phyloP scores from a whole-genome alignment of 2,113 vertebrate genomes.

The Lipophrys pholis region DNA sequence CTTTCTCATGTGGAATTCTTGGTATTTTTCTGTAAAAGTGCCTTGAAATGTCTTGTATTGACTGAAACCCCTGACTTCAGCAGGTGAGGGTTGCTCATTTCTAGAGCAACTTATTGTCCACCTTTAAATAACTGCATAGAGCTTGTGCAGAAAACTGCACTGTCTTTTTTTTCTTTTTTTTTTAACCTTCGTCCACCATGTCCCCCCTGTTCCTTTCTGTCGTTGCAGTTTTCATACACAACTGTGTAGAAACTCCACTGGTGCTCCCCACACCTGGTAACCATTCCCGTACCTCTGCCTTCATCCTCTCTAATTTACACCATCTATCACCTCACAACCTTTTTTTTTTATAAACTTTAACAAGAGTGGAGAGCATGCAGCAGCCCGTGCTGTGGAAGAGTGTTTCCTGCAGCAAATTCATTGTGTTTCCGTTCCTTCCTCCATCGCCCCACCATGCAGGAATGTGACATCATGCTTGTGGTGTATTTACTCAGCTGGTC shows the following conservation, averaged over 20 bases:
- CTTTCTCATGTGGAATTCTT: too few relatives aligned
- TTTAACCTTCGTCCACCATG: constrained; percentile 29
- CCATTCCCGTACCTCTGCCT: constrained; percentile 38
- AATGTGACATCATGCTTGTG: constrained; percentile 56
- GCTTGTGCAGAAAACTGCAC: neutral
- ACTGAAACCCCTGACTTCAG: too few relatives aligned
- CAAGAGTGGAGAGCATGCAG: constrained; percentile 19
- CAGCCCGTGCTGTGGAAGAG: constrained; percentile 11
- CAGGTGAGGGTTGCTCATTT: too few relatives aligned
- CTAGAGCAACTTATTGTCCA: too few relatives aligned
- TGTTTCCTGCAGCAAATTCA: constrained; percentile 27
- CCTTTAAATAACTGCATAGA: too few relatives aligned
- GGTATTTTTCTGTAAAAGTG: too few relatives aligned
- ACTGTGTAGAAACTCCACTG: constrained; percentile 32
- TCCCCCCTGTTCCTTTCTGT: constrained; percentile 25
- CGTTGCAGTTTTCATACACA: constrained; percentile 63
- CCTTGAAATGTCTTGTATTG: too few relatives aligned
- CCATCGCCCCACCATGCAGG: constrained; percentile 38
- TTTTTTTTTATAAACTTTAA: constrained; percentile 19
- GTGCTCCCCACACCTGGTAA: constrained; percentile 20
- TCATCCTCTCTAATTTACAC: constrained; percentile 20
- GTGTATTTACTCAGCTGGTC: constrained; percentile 74
- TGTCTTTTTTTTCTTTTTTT: neutral
- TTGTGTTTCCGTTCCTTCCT: constrained; percentile 32
- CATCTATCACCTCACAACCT: constrained; percentile 14